Percentiles rank a stretch among this genome's conserved stretches.
Conservation (phyloP, 2,888 invertebrate genomes). For the Pollenia amentaria region DNA sequence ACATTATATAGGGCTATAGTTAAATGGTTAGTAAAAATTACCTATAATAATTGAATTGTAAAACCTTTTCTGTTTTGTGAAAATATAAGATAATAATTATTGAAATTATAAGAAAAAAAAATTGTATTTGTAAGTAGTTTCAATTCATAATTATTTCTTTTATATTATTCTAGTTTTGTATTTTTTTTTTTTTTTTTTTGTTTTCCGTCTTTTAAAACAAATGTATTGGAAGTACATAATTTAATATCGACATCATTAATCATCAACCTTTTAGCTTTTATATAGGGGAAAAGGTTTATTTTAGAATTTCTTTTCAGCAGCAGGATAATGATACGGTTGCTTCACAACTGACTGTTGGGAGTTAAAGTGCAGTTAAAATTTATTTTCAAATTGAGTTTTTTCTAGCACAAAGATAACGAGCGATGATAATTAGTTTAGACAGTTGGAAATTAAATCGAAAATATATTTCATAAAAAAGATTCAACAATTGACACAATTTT, state of each 20-base stretch:
- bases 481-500: too few species aligned
- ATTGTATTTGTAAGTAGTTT: too few species aligned
- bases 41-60: neutral
- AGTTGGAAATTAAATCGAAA: too few species aligned
- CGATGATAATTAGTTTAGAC: neutral
- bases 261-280: constrained; percentile 12
- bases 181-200: neutral
- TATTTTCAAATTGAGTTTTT: neutral
- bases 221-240: constrained; percentile 52
- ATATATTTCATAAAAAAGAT: too few species aligned
- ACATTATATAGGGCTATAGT: too few species aligned
- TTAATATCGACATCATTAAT: constrained; percentile 47
- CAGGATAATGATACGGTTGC: neutral
- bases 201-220: neutral
- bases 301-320: neutral
- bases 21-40: too few species aligned
- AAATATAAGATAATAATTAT: neutral
- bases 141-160: neutral
- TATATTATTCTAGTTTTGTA: neutral
- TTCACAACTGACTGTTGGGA: neutral
- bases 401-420: neutral
- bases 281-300: neutral
- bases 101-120: too few species aligned
- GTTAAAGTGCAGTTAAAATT: too few species aligned
- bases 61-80: neutral